These are phyloP conservation scores for Zonotrichia leucophrys DNA, from an alignment of 2,113 vertebrate genomes.

Conservation along the genomic window DNA sequence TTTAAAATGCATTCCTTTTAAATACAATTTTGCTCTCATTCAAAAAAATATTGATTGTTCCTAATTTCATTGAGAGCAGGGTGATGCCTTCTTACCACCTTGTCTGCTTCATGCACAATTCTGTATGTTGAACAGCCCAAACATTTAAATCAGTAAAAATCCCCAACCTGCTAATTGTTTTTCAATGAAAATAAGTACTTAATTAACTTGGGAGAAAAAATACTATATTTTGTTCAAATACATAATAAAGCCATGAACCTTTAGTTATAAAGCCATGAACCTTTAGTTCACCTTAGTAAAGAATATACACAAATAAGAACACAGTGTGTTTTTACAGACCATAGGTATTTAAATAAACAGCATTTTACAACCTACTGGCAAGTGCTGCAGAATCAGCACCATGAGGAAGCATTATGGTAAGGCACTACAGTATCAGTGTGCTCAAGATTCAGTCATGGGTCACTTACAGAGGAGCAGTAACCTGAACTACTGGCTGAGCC, in stretches of 20 bases:
- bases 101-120: background rate
- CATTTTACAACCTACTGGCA: conserved; percentile 51
- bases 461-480: conserved; percentile 62
- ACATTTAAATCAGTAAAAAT: background rate
- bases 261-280: background rate
- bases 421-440: conserved; percentile 70
- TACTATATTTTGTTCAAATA: background rate
- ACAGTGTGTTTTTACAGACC: background rate
- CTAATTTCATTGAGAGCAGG: background rate
- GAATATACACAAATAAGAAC: conserved; percentile 44
- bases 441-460: conserved; percentile 46
- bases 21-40: background rate
- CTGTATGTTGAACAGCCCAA: background rate
- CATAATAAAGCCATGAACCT: background rate
- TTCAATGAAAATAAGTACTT: background rate
- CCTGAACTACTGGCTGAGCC: conserved; percentile 5
- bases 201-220: background rate
- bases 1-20: background rate
- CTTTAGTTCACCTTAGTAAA: background rate
- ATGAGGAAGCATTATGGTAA: conserved; percentile 71
- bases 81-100: background rate
- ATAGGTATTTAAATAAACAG: background rate
- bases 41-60: background rate
- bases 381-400: conserved; percentile 34
- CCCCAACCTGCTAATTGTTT: background rate